Percentiles rank a stretch among this genome's conserved stretches.
phyloP scores from a whole-genome alignment of 1,140 invertebrate species.

The Riptortus pedestris region DNA sequence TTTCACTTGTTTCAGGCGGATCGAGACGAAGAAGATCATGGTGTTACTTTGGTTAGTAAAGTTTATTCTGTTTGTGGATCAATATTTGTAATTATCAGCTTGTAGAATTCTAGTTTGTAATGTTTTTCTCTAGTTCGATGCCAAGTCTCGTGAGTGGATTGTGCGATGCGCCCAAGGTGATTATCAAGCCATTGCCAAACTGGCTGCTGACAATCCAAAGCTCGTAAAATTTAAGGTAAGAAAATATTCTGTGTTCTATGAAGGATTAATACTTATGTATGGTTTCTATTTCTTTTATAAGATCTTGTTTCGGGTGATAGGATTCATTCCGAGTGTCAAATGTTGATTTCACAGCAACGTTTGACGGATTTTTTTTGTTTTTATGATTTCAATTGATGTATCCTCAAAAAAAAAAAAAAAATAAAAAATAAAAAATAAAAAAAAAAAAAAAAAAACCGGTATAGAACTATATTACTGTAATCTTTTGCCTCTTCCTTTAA shows the following conservation, averaged over 20 bases:
- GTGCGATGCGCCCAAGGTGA: slow-evolving; percentile 68
- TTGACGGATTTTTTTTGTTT: too few species aligned
- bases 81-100: background rate
- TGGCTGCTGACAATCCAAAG: slow-evolving; percentile 67
- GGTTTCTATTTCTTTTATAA: background rate
- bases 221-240: slow-evolving; percentile 72
- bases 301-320: background rate
- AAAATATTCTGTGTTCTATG: background rate
- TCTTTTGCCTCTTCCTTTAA: too few species aligned
- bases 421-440: too few species aligned
- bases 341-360: too few species aligned
- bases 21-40: slow-evolving; percentile 7
- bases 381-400: too few species aligned
- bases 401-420: too few species aligned
- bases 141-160: slow-evolving; percentile 71
- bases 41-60: background rate
- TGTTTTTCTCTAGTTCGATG: slow-evolving; percentile 42
- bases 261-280: too few species aligned
- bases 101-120: background rate
- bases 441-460: too few species aligned
- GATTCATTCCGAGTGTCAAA: too few species aligned
- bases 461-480: too few species aligned
- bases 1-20: slow-evolving; percentile 4
- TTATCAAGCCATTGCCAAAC: slow-evolving; percentile 68
- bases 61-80: background rate